Base-by-base conservation (phyloP, 2,888 invertebrate species). In the Caenorhabditis sp. region DNA sequence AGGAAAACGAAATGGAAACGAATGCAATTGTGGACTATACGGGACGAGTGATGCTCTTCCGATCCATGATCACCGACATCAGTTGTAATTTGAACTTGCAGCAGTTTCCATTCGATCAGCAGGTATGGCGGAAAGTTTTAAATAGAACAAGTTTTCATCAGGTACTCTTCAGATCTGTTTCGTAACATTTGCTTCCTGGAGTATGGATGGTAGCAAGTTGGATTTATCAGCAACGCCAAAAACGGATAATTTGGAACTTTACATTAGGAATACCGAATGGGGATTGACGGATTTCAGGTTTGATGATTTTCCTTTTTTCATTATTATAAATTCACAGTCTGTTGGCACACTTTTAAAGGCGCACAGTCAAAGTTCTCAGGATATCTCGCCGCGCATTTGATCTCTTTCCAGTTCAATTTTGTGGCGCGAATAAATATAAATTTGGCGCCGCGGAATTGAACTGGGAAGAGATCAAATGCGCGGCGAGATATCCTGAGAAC, bases 191-290 rank as follows among this genome's bases (percentile, higher is more conserved):
- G 90, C 91, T 8, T 88, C 88, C 10, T 91, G 91, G 91, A 87
- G 85, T 26, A 89, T 90, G 87, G 91, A 91, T 68, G 90, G 90
- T 8, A 85, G 88, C 51, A 91, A 91, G 63, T 73, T 91, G 76
- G 80, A 84, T 24, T 75, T 89, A 14, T 73, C 84, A 6, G 87
- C 90, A 5, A 87, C 86, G 4, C 87, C 88, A 44, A 82, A 85
- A 72, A 89, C 89, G 14, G 89, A 90, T 79, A 90, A 90, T 69
- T 77, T 91, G 35, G 89, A 90, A 59, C 75, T 91, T 26, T 91
- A 91, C 83, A 90, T 90, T 10, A 69, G 88, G 26, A 91, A 91
- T 81, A 89, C 90, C 8, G 91, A 91, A 69, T 91, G 91, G 91
- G 84, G 88, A 14, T 73, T 91, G n/a, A 89, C 89, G 19, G 89